phyloP scores from a whole-genome alignment of 2,113 vertebrate genomes.

The Hippoglossus stenolepis region DNA sequence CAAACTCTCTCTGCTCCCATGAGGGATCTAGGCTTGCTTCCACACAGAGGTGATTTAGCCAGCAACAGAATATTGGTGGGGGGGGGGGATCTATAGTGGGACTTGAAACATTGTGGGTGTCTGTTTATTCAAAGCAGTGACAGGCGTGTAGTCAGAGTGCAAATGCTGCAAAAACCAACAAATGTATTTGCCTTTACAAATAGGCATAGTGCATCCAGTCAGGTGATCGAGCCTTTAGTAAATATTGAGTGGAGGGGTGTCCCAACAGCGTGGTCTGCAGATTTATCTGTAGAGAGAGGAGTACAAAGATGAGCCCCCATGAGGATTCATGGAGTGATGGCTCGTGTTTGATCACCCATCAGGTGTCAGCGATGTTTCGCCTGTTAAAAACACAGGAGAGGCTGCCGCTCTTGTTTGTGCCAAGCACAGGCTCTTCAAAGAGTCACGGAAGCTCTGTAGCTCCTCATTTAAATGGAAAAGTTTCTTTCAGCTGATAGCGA shows the following conservation, averaged over 20 bases:
- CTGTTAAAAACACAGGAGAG: conserved; percentile 83
- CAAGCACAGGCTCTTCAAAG: conserved; percentile 83
- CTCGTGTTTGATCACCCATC: conserved; percentile 85
- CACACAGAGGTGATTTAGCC: conserved; percentile 69
- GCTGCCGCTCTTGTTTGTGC: conserved; percentile 82
- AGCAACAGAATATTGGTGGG: conserved; percentile 45
- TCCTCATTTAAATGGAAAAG: conserved; percentile 84
- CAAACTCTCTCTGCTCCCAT: conserved; percentile 49
- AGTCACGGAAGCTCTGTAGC: conserved; percentile 73
- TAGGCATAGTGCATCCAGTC: conserved; percentile 44
- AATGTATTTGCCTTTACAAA: conserved; percentile 66
- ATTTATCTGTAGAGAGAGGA: conserved; percentile 72
- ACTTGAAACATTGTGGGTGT: conserved; percentile 53
- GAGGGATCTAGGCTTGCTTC: conserved; percentile 51
- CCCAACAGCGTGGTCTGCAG: conserved; percentile 78
- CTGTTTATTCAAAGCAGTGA: conserved; percentile 48
- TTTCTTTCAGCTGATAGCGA: conserved; percentile 75
- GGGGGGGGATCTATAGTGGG: conserved; percentile 36
- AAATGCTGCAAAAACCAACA: conserved; percentile 68
- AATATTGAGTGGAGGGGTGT: conserved; percentile 78
- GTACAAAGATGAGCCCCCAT: conserved; percentile 80
- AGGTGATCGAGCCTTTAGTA: conserved; percentile 76
- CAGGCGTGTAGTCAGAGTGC: conserved; percentile 60
- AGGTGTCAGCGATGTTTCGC: conserved; percentile 83
- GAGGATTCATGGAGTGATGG: conserved; percentile 77